Percentiles rank a stretch among this genome's conserved stretches.
Evolutionary conservation across 2,888 invertebrate species (phyloP).

Genomic region (Abscondita cerata): DNA sequence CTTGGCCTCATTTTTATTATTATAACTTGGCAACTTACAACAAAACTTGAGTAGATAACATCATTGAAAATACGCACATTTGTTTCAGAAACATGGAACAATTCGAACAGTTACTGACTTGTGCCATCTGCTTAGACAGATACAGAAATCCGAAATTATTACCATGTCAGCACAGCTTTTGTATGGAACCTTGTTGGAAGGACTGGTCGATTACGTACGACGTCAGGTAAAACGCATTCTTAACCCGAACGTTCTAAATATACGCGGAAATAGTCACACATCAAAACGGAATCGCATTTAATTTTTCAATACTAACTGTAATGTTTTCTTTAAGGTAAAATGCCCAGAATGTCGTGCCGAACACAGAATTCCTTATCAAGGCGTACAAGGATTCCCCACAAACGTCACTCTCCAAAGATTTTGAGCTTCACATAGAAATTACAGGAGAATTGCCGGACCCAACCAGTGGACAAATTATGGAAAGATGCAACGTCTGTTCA

Average conservation of each 20-base stretch:
- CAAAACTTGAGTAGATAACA: too few species aligned
- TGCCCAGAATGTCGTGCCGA: slow-evolving; percentile 98
- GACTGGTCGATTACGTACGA: slow-evolving; percentile 92
- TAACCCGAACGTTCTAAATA: slow-evolving; percentile 27
- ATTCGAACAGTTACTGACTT: slow-evolving; percentile 96
- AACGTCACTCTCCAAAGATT: slow-evolving; percentile 96
- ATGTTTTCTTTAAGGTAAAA: slow-evolving; percentile 76
- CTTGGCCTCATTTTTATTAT: slow-evolving; percentile 6
- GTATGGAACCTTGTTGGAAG: slow-evolving; percentile 99
- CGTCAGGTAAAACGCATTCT: slow-evolving; percentile 72
- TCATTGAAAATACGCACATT: not conserved
- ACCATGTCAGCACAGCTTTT: slow-evolving; percentile 99
- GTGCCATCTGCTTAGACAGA: slow-evolving; percentile 97
- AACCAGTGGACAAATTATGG: slow-evolving; percentile 91
- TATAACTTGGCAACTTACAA: too few species aligned
- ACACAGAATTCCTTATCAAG: slow-evolving; percentile 95
- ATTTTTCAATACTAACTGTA: too few species aligned
- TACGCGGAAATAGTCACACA: not conserved
- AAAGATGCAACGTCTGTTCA: slow-evolving; percentile 91
- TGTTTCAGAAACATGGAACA: slow-evolving; percentile 75
- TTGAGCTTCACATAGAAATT: slow-evolving; percentile 91
- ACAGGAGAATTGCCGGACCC: slow-evolving; percentile 91
- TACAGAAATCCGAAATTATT: slow-evolving; percentile 97
- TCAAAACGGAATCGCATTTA: not conserved
- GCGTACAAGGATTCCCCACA: slow-evolving; percentile 92